phyloP scores from a whole-genome alignment of 2,113 vertebrate species.

The Sinocyclocheilus maitianheensis region DNA sequence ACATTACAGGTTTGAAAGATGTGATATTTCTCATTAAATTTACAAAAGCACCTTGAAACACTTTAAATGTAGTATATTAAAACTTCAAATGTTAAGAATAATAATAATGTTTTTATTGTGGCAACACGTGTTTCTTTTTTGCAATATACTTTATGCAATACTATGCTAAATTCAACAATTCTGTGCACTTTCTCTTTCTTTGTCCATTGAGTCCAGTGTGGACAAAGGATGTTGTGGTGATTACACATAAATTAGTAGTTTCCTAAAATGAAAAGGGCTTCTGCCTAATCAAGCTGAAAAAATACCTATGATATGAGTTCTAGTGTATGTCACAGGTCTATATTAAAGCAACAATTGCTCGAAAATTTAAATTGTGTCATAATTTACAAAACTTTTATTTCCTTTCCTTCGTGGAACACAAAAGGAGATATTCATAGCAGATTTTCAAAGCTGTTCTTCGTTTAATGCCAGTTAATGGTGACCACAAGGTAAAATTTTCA shows the following conservation, averaged over 20 bases:
- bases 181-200: not conserved
- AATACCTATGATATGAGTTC: slow-evolving; percentile 1
- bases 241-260: not conserved
- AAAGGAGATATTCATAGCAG: not conserved
- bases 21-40: slow-evolving; percentile 30
- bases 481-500: not conserved
- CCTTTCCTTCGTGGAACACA: not conserved
- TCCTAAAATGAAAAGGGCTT: not conserved
- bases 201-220: not conserved
- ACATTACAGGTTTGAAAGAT: not conserved
- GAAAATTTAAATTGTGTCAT: not conserved
- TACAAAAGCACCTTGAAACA: slow-evolving; percentile 25
- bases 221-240: not conserved
- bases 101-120: slow-evolving; percentile 2
- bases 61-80: not conserved
- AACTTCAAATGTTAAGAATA: not conserved
- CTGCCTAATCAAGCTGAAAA: not conserved
- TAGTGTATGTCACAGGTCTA: not conserved
- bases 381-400: not conserved
- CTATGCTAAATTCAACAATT: not conserved
- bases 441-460: not conserved
- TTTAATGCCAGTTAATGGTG: not conserved
- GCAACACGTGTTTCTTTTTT: not conserved
- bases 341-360: not conserved
- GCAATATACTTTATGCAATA: not conserved